Evolutionary conservation across 2,113 vertebrate genomes (phyloP).

Genomic region (Plecturocebus donacophilus): DNA sequence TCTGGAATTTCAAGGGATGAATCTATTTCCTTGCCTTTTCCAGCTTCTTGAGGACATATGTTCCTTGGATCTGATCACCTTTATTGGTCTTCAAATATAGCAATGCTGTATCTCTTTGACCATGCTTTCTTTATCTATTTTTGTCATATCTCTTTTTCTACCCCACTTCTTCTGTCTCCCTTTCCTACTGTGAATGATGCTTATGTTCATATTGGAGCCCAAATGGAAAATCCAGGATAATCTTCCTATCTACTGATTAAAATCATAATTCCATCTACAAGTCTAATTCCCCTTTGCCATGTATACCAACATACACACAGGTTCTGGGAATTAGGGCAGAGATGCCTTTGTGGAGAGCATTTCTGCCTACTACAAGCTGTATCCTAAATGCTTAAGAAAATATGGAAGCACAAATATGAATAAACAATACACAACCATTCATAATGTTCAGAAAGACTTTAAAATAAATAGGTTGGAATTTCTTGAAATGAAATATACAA

Average conservation of each 20-base stretch:
- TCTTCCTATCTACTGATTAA: not conserved
- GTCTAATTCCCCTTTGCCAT: not conserved
- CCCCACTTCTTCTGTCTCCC: not conserved
- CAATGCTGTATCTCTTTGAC: not conserved
- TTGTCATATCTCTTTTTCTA: not conserved
- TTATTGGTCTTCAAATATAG: not conserved
- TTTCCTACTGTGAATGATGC: not conserved
- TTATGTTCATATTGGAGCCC: not conserved
- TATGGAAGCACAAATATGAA: not conserved
- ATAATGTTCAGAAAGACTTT: not conserved
- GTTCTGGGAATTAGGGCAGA: not conserved
- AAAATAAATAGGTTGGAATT: not conserved
- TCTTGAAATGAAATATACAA: not conserved
- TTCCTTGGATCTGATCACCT: not conserved
- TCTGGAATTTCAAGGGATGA: not conserved
- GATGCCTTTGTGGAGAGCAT: not conserved
- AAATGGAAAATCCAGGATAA: not conserved
- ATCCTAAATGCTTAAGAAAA: not conserved
- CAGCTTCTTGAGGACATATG: not conserved
- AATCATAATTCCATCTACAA: not conserved
- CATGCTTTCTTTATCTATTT: not conserved
- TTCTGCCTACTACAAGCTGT: not conserved
- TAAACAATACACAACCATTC: not conserved
- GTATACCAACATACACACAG: not conserved
- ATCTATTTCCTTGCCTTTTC: not conserved